Base-by-base conservation (phyloP, 2,888 invertebrate genomes). In the Caenorhabditis becei region DNA sequence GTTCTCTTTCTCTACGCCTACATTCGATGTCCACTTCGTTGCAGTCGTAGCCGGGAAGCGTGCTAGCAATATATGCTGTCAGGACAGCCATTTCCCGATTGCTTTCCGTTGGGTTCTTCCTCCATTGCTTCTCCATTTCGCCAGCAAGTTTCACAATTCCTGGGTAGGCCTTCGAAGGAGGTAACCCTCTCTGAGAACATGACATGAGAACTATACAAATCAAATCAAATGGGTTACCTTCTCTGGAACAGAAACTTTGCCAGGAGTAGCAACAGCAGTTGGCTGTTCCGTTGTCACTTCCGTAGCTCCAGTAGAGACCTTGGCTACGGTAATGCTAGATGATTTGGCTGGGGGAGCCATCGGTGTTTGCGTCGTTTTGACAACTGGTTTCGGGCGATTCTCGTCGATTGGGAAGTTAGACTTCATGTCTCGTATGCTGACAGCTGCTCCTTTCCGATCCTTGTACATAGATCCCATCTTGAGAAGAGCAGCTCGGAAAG, bases 51-150 rank as follows among this genome's bases (percentile, higher is more conserved):
- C 54, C 61, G 16, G 69, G 69, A 0, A 74, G 49, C 2, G 71
- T 59, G 47, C 69, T 74, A 1, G 80, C 80, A 59, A 80, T 69
- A 28, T 69, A 80, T 0, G 80, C 80, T 3, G 74, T 74, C 20
- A 65, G 28, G 1, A 74, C 41, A 7, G 80, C 80, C 35, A 69
- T 44, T 2, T 80, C 67, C 8, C 37, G 44, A n/a, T 69, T 53
- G 10, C 51, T 28, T 11, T 80, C 74, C 18, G 63, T 69, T 16
- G 32, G 56, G 18, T 62, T 67, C 14, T 24, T n/a, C 10, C 63
- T 63, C 61, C 44, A 80, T 20, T 35, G 20, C n/a, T 53, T 41
- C 49, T 80, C 80, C 80, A 80, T 80, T 14, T 80, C 80, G 11
- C 24, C 32, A 5, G 80, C 80, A 24, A 80, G 44, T n/a, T 44